Percentiles rank a stretch among this genome's conserved stretches.
phyloP scores from a whole-genome alignment of 2,113 vertebrate species.

The Isichthys henryi region DNA sequence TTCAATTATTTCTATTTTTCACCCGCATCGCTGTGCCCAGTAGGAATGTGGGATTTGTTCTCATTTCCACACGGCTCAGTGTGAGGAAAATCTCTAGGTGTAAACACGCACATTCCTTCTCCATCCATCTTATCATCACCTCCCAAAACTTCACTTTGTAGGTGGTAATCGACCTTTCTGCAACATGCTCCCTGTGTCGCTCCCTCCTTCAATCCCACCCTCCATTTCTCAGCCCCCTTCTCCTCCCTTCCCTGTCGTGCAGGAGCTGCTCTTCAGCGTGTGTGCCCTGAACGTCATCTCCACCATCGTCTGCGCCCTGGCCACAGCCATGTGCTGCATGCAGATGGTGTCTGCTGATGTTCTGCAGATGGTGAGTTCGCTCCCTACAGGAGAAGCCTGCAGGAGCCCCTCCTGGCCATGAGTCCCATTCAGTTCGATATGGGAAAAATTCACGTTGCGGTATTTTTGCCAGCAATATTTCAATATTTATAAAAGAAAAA shows the following conservation, averaged over 20 bases:
- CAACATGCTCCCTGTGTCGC: background rate
- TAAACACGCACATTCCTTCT: background rate
- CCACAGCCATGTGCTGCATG: conserved; percentile 98
- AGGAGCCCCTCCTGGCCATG: background rate
- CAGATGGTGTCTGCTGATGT: conserved; percentile 98
- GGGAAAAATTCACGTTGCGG: background rate
- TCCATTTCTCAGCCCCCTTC: conserved; percentile 31
- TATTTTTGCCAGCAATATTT: background rate
- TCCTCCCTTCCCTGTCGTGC: conserved; percentile 32
- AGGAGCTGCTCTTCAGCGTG: conserved; percentile 96
- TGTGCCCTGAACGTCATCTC: conserved; percentile 96
- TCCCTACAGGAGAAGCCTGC: background rate
- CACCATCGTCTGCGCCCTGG: conserved; percentile 93
- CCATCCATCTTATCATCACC: background rate
- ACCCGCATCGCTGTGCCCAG: background rate
- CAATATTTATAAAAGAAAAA: background rate
- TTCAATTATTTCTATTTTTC: background rate
- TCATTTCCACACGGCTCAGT: background rate
- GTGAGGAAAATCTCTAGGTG: background rate
- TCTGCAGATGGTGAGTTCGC: conserved; percentile 87
- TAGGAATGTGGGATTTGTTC: background rate
- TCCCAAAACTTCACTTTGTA: background rate
- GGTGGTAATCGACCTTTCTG: background rate
- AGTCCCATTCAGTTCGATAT: background rate
- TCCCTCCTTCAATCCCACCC: conserved; percentile 19